Percentiles rank a stretch among this genome's conserved stretches.
Conservation (phyloP, 2,888 invertebrate genomes). For the Fabriciana adippe region DNA sequence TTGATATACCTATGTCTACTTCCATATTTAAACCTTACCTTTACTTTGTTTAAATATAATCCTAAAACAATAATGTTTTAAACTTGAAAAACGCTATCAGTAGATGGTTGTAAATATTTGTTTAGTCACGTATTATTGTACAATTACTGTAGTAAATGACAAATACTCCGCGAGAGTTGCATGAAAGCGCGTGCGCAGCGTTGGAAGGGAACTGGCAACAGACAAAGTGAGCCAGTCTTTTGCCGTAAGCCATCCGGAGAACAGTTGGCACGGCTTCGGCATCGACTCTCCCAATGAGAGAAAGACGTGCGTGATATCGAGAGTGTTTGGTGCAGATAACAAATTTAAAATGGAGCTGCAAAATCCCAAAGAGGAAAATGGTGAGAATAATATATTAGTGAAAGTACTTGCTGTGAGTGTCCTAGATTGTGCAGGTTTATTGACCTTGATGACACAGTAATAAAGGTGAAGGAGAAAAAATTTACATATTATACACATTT, state of each 20-base stretch:
- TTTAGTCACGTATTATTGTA: slow-evolving; percentile 37
- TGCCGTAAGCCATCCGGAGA: slow-evolving; percentile 42
- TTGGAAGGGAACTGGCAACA: slow-evolving; percentile 23
- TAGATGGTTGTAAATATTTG: slow-evolving; percentile 2
- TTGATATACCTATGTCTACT: too few relatives aligned
- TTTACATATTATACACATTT: not conserved
- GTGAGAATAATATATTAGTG: slow-evolving; percentile 49
- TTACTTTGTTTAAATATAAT: not conserved
- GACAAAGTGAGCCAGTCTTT: slow-evolving; percentile 45
- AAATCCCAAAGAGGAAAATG: slow-evolving; percentile 48
- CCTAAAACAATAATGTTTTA: not conserved
- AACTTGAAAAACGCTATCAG: slow-evolving; percentile 7
- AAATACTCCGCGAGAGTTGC: slow-evolving; percentile 43
- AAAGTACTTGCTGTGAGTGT: slow-evolving; percentile 48
- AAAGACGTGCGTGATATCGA: slow-evolving; percentile 38
- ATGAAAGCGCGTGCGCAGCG: slow-evolving; percentile 47
- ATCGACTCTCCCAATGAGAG: slow-evolving; percentile 32
- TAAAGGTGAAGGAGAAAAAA: slow-evolving; percentile 20
- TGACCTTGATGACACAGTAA: slow-evolving; percentile 29
- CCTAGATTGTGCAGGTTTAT: slow-evolving; percentile 40
- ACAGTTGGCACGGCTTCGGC: slow-evolving; percentile 33
- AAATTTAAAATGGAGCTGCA: slow-evolving; percentile 55
- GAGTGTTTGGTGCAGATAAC: slow-evolving; percentile 38
- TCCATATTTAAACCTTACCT: too few relatives aligned
- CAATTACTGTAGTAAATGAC: slow-evolving; percentile 35